A percentile compares a stretch with the other conserved stretches of the same genome.
phyloP scores from a whole-genome alignment of 2,888 invertebrate genomes.

The Eupithecia insigniata region DNA sequence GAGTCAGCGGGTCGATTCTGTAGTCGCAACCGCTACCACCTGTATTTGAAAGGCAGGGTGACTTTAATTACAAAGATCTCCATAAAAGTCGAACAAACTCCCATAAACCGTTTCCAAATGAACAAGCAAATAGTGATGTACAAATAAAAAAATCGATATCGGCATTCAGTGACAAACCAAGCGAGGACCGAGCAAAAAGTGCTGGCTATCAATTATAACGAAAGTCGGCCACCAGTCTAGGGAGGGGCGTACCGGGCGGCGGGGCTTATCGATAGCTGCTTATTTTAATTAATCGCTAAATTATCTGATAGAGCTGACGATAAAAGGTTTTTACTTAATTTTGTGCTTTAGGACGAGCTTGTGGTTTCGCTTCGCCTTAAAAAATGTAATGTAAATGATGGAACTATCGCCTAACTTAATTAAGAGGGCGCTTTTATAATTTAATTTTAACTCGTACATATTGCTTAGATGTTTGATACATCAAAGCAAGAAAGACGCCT shows the following conservation, averaged over 20 bases:
- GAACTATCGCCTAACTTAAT: too few relatives aligned
- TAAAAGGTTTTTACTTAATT: slow-evolving; percentile 7
- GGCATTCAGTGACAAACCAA: slow-evolving; percentile 46
- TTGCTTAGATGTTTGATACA: too few relatives aligned
- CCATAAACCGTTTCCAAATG: slow-evolving; percentile 19
- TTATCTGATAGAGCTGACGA: slow-evolving; percentile 3
- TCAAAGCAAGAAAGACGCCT: not conserved
- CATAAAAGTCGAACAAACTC: slow-evolving; percentile 12
- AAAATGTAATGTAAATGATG: not conserved
- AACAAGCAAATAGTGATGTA: slow-evolving; percentile 33
- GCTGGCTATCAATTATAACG: slow-evolving; percentile 58
- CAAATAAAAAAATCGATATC: slow-evolving; percentile 47
- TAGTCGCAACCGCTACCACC: too few relatives aligned
- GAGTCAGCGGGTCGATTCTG: too few relatives aligned
- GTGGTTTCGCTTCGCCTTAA: not conserved
- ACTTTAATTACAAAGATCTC: not conserved
- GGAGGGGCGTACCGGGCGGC: slow-evolving; percentile 42
- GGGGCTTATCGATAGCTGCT: slow-evolving; percentile 15
- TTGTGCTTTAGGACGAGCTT: not conserved
- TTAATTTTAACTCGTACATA: too few relatives aligned
- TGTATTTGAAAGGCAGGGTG: not conserved
- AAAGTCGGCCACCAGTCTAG: slow-evolving; percentile 54
- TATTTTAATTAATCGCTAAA: slow-evolving; percentile 33
- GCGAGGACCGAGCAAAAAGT: slow-evolving; percentile 40
- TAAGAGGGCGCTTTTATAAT: too few relatives aligned